Conservation (phyloP, 2,113 vertebrate genomes). For the Suricata suricatta region DNA sequence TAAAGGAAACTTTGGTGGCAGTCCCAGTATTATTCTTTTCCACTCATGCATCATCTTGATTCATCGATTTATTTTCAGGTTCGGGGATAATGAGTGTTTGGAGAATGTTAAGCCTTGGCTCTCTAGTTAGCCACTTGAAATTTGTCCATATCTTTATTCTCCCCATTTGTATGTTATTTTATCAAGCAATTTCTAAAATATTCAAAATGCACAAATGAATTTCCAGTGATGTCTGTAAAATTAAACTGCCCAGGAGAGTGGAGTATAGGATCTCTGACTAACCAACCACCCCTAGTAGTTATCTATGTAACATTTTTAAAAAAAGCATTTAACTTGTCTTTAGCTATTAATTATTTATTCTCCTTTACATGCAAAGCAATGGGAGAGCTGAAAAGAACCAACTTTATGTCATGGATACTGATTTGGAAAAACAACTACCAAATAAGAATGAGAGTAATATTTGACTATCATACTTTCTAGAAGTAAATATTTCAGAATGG, state of each 20-base stretch:
- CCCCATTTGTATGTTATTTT: constrained; percentile 7
- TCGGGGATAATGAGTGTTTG: constrained; percentile 44
- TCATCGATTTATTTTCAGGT: constrained; percentile 51
- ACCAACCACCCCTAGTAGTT: neutral
- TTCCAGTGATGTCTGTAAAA: neutral
- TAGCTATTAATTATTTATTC: neutral
- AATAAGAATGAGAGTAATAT: neutral
- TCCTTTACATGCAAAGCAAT: neutral
- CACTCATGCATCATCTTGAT: constrained; percentile 39
- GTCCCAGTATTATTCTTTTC: constrained; percentile 33
- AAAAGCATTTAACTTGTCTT: neutral
- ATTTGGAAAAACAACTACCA: neutral
- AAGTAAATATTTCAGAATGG: constrained; percentile 14
- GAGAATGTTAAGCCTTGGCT: neutral
- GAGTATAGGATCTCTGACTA: neutral
- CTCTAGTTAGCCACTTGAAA: constrained; percentile 57
- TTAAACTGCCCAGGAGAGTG: neutral
- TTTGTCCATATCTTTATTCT: constrained; percentile 11
- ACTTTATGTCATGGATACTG: neutral
- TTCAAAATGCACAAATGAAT: neutral
- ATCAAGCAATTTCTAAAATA: constrained; percentile 21
- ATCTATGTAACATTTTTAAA: neutral
- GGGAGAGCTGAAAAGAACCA: neutral
- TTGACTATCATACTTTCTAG: neutral
- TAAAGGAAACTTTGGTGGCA: constrained; percentile 41